These are phyloP conservation scores for Macrobrachium rosenbergii DNA, from an alignment of 1,140 invertebrate genomes.

Conservation along the genomic window DNA sequence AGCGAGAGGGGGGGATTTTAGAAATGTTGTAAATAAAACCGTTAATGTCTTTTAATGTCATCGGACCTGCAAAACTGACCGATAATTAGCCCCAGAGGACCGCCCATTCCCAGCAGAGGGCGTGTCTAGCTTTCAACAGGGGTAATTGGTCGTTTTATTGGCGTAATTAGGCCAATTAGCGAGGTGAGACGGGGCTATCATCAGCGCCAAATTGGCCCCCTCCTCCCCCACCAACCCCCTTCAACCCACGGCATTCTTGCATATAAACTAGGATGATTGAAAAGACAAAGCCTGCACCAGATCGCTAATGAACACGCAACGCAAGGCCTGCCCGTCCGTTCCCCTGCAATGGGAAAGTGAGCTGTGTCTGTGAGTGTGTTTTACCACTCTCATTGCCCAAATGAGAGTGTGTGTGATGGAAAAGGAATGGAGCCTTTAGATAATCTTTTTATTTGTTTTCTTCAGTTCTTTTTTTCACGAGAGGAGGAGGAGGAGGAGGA, in stretches of 20 bases:
- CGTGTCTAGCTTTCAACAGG: slow-evolving; percentile 38
- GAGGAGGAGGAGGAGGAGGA: too few species aligned
- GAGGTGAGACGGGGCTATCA: slow-evolving; percentile 51
- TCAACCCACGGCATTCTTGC: slow-evolving; percentile 20
- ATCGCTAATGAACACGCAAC: too few species aligned
- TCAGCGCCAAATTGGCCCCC: slow-evolving; percentile 33
- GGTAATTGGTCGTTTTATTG: slow-evolving; percentile 56
- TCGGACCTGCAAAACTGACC: slow-evolving; percentile 13
- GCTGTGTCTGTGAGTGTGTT: too few species aligned
- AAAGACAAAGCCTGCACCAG: not conserved
- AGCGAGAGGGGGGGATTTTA: not conserved
- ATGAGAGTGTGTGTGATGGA: too few species aligned
- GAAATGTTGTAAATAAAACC: not conserved
- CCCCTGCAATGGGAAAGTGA: too few species aligned
- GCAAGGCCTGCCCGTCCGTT: too few species aligned
- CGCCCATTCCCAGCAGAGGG: slow-evolving; percentile 47
- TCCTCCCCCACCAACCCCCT: too few species aligned
- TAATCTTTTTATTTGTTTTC: too few species aligned
- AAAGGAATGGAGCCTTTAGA: too few species aligned
- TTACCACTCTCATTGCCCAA: too few species aligned
- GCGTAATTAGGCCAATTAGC: slow-evolving; percentile 53
- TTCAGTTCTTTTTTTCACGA: too few species aligned
- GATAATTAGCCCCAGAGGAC: not conserved
- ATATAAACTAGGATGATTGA: slow-evolving; percentile 1
- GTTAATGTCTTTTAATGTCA: not conserved